Percentiles rank a stretch among this genome's conserved stretches.
These are phyloP conservation scores for Netelia virgata DNA, from an alignment of 2,888 invertebrate genomes.

Conservation along the genomic window DNA sequence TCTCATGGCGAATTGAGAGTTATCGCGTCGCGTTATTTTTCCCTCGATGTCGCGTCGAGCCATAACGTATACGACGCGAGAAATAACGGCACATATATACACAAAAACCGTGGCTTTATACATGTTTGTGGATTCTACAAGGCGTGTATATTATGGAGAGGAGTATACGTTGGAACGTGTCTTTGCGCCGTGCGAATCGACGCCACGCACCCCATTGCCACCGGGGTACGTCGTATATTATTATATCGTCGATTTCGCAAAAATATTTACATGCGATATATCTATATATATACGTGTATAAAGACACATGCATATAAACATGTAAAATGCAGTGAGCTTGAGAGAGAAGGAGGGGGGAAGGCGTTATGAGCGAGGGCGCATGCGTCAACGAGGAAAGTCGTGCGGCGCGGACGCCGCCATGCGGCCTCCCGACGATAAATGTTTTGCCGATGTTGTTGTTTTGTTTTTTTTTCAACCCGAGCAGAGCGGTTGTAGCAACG, in stretches of 20 bases:
- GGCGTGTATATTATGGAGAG: slow-evolving; percentile 1
- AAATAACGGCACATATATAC: slow-evolving; percentile 37
- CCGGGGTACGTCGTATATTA: slow-evolving; percentile 63
- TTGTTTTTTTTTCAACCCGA: slow-evolving; percentile 48
- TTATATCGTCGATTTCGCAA: slow-evolving; percentile 62
- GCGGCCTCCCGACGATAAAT: slow-evolving; percentile 64
- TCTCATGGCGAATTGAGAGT: slow-evolving; percentile 51
- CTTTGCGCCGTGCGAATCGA: slow-evolving; percentile 37
- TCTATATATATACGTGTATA: not conserved
- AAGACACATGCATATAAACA: slow-evolving; percentile 7
- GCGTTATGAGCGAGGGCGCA: slow-evolving; percentile 2
- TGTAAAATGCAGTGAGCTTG: slow-evolving; percentile 22
- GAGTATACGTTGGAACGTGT: slow-evolving; percentile 27
- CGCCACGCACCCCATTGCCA: slow-evolving; percentile 50
- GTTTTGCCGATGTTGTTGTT: slow-evolving; percentile 62
- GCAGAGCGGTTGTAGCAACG: slow-evolving; percentile 52
- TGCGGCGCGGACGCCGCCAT: slow-evolving; percentile 51
- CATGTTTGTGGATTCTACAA: not conserved
- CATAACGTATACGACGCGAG: slow-evolving; percentile 41
- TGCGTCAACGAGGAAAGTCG: slow-evolving; percentile 43
- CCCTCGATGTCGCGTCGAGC: slow-evolving; percentile 14
- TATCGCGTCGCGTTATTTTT: slow-evolving; percentile 51
- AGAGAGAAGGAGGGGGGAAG: slow-evolving; percentile 33
- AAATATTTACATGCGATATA: slow-evolving; percentile 38
- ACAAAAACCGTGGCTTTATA: not conserved